phyloP scores from a whole-genome alignment of 2,888 invertebrate genomes.

The Ctena decussata region DNA sequence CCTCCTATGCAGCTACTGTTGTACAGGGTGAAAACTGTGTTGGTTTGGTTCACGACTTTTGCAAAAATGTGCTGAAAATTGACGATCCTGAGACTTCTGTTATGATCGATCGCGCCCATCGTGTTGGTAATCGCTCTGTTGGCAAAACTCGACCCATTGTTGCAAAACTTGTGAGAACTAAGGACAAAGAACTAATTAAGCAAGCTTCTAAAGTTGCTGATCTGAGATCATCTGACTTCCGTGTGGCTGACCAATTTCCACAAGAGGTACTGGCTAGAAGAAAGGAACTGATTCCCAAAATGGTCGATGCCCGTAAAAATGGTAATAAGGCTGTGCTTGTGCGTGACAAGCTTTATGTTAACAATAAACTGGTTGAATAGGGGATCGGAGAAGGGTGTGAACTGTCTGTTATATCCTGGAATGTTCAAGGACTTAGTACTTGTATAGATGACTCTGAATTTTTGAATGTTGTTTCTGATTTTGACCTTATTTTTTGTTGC shows the following conservation, averaged over 20 bases:
- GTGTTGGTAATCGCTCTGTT: not conserved
- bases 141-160: not conserved
- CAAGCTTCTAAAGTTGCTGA: not conserved
- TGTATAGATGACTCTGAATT: conserved; percentile 14
- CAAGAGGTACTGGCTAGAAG: not conserved
- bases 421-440: conserved; percentile 4
- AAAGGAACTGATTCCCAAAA: not conserved
- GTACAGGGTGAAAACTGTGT: too few relatives aligned
- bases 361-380: not conserved
- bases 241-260: not conserved
- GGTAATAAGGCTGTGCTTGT: not conserved
- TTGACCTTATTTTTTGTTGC: not conserved
- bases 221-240: not conserved
- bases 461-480: not conserved
- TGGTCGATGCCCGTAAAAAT: not conserved
- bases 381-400: conserved; percentile 16
- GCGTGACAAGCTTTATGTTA: not conserved
- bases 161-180: not conserved
- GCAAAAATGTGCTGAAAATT: not conserved
- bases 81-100: not conserved
- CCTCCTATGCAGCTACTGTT: not conserved
- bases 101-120: not conserved
- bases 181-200: not conserved
- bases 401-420: not conserved
- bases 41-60: not conserved